Conservation (phyloP, 2,797 vertebrate species). For the Periparus ater region DNA sequence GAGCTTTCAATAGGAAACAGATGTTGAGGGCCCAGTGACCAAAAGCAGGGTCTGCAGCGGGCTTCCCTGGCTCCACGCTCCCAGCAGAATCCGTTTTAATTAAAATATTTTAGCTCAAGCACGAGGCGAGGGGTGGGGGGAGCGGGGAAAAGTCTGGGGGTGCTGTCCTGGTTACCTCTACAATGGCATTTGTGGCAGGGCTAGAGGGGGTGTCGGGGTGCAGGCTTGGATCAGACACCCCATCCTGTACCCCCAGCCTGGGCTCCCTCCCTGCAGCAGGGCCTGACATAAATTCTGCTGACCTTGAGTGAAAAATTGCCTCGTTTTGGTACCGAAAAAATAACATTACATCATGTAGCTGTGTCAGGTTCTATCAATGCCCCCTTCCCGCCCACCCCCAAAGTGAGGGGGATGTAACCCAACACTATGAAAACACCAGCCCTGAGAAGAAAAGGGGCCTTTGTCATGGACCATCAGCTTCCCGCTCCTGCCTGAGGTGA, state of each 20-base stretch:
- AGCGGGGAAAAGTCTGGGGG: not conserved
- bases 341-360: slow-evolving; percentile 88
- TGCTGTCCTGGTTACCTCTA: not conserved
- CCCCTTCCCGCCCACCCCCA: slow-evolving; percentile 72
- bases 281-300: slow-evolving; percentile 77
- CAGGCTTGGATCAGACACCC: not conserved
- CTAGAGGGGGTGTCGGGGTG: not conserved
- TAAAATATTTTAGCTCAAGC: slow-evolving; percentile 23
- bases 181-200: not conserved
- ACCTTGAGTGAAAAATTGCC: slow-evolving; percentile 81
- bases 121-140: not conserved
- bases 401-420: slow-evolving; percentile 80
- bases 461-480: slow-evolving; percentile 72
- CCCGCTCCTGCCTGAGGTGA: slow-evolving; percentile 41
- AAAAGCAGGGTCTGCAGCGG: slow-evolving; percentile 44
- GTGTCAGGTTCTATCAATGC: slow-evolving; percentile 83
- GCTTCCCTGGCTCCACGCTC: slow-evolving; percentile 8
- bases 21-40: slow-evolving; percentile 62
- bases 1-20: slow-evolving; percentile 72
- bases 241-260: slow-evolving; percentile 60
- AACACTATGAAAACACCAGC: slow-evolving; percentile 87
- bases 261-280: slow-evolving; percentile 74
- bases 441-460: slow-evolving; percentile 81
- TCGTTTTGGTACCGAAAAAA: slow-evolving; percentile 83
- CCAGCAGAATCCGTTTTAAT: slow-evolving; percentile 28